These are phyloP conservation scores for Acanthosepion esculentum DNA, from an alignment of 2,888 invertebrate genomes.

Conservation along the genomic window DNA sequence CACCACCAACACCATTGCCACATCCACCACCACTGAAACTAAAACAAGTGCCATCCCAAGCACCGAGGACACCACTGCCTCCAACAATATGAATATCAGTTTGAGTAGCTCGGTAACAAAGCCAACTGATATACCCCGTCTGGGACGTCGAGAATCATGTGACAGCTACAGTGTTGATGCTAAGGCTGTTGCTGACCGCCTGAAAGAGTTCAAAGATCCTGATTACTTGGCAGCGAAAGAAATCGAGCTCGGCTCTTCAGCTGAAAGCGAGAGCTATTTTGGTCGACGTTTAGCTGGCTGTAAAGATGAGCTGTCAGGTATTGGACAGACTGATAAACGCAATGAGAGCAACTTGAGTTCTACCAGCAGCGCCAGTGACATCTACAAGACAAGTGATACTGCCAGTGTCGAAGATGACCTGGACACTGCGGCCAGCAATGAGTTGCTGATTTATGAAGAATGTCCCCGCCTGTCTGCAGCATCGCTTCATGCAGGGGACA, in stretches of 20 bases:
- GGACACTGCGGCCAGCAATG: background rate
- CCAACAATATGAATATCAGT: slow-evolving; percentile 52
- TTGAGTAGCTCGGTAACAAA: slow-evolving; percentile 52
- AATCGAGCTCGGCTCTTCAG: slow-evolving; percentile 70
- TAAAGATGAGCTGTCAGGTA: slow-evolving; percentile 47
- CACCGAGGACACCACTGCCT: slow-evolving; percentile 44
- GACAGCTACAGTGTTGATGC: slow-evolving; percentile 63
- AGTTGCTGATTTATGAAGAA: slow-evolving; percentile 41
- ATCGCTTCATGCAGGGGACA: slow-evolving; percentile 52
- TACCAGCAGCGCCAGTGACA: slow-evolving; percentile 67
- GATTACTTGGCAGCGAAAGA: slow-evolving; percentile 65
- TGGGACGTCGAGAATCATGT: slow-evolving; percentile 54
- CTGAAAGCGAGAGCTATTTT: slow-evolving; percentile 69
- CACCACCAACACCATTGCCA: slow-evolving; percentile 50
- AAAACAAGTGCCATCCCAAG: slow-evolving; percentile 48
- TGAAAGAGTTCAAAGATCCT: slow-evolving; percentile 71
- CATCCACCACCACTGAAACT: slow-evolving; percentile 50
- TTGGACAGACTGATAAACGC: slow-evolving; percentile 54
- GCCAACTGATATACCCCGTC: slow-evolving; percentile 53
- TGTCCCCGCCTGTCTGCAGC: slow-evolving; percentile 4
- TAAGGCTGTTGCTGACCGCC: slow-evolving; percentile 61
- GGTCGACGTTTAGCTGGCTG: slow-evolving; percentile 55
- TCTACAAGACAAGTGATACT: slow-evolving; percentile 59
- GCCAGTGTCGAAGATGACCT: slow-evolving; percentile 45
- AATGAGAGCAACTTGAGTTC: slow-evolving; percentile 60